A percentile compares a stretch with the other conserved stretches of the same genome.
Conservation (phyloP, 2,888 invertebrate genomes). For the Sceliomorpha sp. region DNA sequence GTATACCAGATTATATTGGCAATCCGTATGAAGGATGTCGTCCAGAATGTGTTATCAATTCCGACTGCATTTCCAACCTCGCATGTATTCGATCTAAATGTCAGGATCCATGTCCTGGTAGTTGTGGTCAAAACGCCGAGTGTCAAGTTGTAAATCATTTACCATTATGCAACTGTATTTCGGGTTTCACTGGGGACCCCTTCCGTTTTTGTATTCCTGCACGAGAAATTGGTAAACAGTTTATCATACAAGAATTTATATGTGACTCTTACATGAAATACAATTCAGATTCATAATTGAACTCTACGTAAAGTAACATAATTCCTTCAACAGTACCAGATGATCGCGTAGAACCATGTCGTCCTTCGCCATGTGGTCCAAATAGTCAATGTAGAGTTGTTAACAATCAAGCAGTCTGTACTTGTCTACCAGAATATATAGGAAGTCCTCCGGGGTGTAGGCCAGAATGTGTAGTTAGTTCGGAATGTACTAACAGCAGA, state of each 20-base stretch:
- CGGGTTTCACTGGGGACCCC: too few relatives aligned
- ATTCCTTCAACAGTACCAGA: slow-evolving; percentile 62
- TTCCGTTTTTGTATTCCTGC: too few relatives aligned
- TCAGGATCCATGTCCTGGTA: slow-evolving; percentile 87
- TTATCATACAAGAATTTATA: too few relatives aligned
- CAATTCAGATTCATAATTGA: slow-evolving; percentile 57
- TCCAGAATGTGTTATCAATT: slow-evolving; percentile 89
- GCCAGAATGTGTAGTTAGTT: slow-evolving; percentile 85
- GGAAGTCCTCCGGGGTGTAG: slow-evolving; percentile 86
- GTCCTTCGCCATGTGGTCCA: slow-evolving; percentile 82
- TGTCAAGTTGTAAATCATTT: slow-evolving; percentile 81
- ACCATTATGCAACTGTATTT: slow-evolving; percentile 58
- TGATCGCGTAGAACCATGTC: slow-evolving; percentile 77
- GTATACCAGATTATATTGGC: slow-evolving; percentile 86
- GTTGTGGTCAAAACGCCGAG: slow-evolving; percentile 83
- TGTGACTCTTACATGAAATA: too few relatives aligned
- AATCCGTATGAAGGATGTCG: slow-evolving; percentile 87
- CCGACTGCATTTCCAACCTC: slow-evolving; percentile 87
- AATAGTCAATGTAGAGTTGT: slow-evolving; percentile 84
- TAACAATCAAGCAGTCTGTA: slow-evolving; percentile 85
- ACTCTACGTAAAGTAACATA: slow-evolving; percentile 78
- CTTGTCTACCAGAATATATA: slow-evolving; percentile 84
- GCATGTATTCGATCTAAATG: slow-evolving; percentile 90
- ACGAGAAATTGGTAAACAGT: too few relatives aligned
- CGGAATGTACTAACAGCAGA: slow-evolving; percentile 84